Conservation (phyloP, 2,888 invertebrate genomes). For the Slavum lentiscoides region DNA sequence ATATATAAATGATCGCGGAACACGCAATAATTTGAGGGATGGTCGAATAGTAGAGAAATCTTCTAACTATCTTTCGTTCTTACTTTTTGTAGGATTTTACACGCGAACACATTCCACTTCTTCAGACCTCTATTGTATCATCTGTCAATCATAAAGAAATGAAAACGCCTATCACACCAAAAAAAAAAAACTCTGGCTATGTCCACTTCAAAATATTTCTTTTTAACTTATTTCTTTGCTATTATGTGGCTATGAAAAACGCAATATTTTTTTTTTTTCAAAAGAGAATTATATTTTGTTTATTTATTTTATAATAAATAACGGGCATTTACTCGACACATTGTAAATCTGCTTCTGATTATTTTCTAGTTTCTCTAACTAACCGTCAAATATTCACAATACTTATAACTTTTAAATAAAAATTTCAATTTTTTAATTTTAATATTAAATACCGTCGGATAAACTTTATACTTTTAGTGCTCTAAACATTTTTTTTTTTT, state of each 20-base stretch:
- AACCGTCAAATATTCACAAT: not conserved
- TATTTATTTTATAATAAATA: too few relatives aligned
- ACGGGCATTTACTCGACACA: not conserved
- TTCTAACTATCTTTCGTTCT: constrained; percentile 24
- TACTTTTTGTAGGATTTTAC: not conserved
- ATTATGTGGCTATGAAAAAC: not conserved
- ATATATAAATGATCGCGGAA: constrained; percentile 18
- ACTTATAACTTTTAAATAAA: not conserved
- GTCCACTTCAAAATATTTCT: not conserved
- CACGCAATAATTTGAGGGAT: constrained; percentile 28
- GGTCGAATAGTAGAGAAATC: constrained; percentile 11
- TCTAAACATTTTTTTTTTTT: not conserved
- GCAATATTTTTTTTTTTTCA: too few relatives aligned
- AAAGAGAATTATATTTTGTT: too few relatives aligned
- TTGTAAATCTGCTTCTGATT: not conserved
- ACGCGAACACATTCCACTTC: not conserved
- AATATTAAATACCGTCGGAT: too few relatives aligned
- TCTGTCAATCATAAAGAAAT: constrained; percentile 11
- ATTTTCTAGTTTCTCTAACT: not conserved
- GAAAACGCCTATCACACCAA: not conserved
- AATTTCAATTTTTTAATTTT: too few relatives aligned
- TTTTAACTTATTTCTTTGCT: not conserved
- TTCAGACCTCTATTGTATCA: not conserved
- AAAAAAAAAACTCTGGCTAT: not conserved
- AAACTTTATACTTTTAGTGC: too few relatives aligned